These are phyloP conservation scores for Lycocerus yunnanus DNA, from an alignment of 2,888 invertebrate genomes.

Conservation along the genomic window DNA sequence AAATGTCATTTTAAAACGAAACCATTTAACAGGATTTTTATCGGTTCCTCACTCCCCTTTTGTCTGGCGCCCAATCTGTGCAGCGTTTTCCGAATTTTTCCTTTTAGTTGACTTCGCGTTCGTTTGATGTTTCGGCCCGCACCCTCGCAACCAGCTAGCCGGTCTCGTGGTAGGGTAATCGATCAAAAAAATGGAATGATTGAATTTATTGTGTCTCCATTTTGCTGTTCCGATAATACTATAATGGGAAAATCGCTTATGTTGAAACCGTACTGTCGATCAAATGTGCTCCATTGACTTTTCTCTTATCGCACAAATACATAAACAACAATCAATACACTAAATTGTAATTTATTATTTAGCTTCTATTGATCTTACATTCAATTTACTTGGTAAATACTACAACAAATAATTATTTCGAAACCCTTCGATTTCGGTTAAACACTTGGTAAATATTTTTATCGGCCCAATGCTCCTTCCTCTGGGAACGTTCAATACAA, in stretches of 20 bases:
- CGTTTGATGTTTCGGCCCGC: neutral
- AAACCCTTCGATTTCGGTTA: neutral
- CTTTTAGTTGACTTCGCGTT: neutral
- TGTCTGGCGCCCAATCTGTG: neutral
- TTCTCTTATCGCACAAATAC: neutral
- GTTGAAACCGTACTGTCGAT: neutral
- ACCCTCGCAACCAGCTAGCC: neutral
- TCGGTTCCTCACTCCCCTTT: neutral
- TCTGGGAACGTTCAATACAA: too few relatives aligned
- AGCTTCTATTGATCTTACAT: neutral
- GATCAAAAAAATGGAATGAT: neutral
- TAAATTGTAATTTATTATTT: neutral
- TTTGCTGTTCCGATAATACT: neutral
- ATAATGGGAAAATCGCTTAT: neutral
- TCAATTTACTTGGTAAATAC: neutral
- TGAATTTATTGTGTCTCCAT: neutral
- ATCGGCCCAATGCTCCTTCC: too few relatives aligned
- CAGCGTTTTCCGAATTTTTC: neutral
- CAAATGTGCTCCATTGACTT: neutral
- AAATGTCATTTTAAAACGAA: neutral
- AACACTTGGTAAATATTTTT: too few relatives aligned
- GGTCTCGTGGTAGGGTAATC: neutral
- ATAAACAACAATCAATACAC: slow-evolving; percentile 1
- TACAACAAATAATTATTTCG: neutral
- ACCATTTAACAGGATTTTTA: neutral